Evolutionary conservation across 2,888 invertebrate genomes (phyloP), one percentile per base, ranked within the genome.

Genomic region (Tolmerus cingulatus): DNA sequence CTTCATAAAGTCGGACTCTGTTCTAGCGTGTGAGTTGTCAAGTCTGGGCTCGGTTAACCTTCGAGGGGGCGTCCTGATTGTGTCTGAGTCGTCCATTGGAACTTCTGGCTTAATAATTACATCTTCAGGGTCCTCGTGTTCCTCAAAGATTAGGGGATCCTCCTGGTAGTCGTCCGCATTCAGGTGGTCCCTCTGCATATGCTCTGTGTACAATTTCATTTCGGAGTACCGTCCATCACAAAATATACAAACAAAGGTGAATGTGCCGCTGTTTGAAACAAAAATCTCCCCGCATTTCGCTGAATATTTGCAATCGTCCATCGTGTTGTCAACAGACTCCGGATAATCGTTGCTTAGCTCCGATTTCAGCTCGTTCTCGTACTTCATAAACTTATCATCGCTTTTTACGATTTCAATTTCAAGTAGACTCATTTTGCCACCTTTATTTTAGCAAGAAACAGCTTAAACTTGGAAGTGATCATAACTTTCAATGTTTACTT

Each of bases 251-350:
- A 77, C 19, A 40, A 88, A 74, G 16, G 57, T 87, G 12, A 85
- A 88, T 74, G 40, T 27, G 9, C 43, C 82, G 23, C 66, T 66
- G 27, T 85, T 85, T 16, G 87, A 85, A 23, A 86, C 84, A 3
- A 88, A 85, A 9, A 88, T 87, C 74, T 87, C 88, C 7, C 88
- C 88, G 51, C 88, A 88, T 43, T 27, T 74, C 12, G 85, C 85
- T 27, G 37, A 74, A 9, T 74, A 85, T 43, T 76, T 74, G n/a
- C 74, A 37, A 46, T 85, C 85, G 74, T 74, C 74, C 23, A n/a
- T 30, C 19, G 9, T 5, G 30, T 3, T 34, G 74, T 46, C 74
- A 46, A 16, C 19, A 8, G 30, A 16, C 12, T 3, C 84, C 0
- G 27, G 16, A 7, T 27, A 23, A 16, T 74, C 74, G 23, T 85